Evolutionary conservation across 2,888 invertebrate genomes (phyloP), one percentile per base, ranked within the genome.

Genomic region (Tipula lateralis): DNA sequence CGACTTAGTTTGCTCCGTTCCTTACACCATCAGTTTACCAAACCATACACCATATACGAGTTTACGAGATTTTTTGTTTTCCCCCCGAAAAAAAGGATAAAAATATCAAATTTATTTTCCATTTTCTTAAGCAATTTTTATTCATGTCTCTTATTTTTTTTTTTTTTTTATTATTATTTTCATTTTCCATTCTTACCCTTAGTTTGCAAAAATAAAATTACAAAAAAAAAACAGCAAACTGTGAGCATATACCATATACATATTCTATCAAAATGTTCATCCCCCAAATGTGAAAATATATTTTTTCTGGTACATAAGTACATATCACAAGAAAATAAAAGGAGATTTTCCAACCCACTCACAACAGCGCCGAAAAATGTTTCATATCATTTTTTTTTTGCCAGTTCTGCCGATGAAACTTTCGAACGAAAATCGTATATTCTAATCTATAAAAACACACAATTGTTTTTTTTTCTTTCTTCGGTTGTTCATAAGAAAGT

Each of bases 31-130:
- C 24, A 66, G 66, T 66, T 66, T 66, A 66, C 66, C 66, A 24
- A 66, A 66, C 66, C 66, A 34, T 83, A n/a, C 34, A 34, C 83
- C 19, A 34, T 83, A 32, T 83, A 32, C n/a, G 32, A 30, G 4
- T 16, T 30, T n/a, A 83, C 24, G 34, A 66, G 19, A 66, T 24
- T 19, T 66, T 66, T 66, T 66, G 24, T 66, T 66, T 66, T 66
- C 9, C 66, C 9, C 9, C 66, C 9, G 66, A 66, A 66, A 66
- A 36, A 44, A 66, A 66, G 66, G 66, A 66, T 66, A 13, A 66
- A 66, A 66, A 66, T 66, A 66, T 66, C 66, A 66, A 66, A 66
- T 66, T 66, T 66, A 66, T 66, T 66, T 66, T 66, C 66, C 66
- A 66, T 24, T 66, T 66, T 66, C 66, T 66, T 66, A 66, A 66